Evolutionary conservation across 2,113 vertebrate genomes (phyloP).

Genomic region (Rhinoderma darwinii): DNA sequence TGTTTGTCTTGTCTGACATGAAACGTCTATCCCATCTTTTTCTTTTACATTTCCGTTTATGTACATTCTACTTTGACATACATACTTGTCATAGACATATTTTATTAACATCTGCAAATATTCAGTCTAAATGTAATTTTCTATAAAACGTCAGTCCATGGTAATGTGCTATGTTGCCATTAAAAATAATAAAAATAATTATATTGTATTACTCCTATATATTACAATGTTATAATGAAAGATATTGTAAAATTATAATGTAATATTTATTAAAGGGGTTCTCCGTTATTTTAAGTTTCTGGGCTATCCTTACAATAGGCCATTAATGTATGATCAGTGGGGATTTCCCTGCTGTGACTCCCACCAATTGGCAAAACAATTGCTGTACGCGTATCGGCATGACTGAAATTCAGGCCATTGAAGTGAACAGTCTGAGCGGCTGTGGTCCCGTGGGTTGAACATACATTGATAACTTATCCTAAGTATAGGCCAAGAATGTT

Average conservation of each 20-base stretch:
- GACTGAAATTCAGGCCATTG: too few species aligned
- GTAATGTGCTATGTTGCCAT: slow-evolving; percentile 17
- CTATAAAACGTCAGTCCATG: slow-evolving; percentile 34
- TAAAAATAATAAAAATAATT: neutral
- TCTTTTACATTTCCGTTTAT: slow-evolving; percentile 12
- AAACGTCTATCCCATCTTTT: neutral
- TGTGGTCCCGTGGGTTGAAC: too few species aligned
- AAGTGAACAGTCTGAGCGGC: too few species aligned
- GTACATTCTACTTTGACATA: neutral
- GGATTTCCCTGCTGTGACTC: neutral
- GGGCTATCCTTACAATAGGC: neutral
- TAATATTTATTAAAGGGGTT: too few species aligned
- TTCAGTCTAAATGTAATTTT: neutral
- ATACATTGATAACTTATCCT: too few species aligned
- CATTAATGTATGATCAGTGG: neutral
- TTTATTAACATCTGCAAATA: slow-evolving; percentile 5
- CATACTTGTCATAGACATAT: neutral
- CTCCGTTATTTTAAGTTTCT: neutral
- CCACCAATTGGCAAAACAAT: neutral
- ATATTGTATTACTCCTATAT: neutral
- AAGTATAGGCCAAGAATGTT: neutral
- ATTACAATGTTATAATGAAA: neutral
- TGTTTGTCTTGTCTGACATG: slow-evolving; percentile 12
- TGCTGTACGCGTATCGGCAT: too few species aligned
- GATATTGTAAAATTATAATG: neutral